phyloP scores from a whole-genome alignment of 2,113 vertebrate genomes.

The Antechinus stuartii region DNA sequence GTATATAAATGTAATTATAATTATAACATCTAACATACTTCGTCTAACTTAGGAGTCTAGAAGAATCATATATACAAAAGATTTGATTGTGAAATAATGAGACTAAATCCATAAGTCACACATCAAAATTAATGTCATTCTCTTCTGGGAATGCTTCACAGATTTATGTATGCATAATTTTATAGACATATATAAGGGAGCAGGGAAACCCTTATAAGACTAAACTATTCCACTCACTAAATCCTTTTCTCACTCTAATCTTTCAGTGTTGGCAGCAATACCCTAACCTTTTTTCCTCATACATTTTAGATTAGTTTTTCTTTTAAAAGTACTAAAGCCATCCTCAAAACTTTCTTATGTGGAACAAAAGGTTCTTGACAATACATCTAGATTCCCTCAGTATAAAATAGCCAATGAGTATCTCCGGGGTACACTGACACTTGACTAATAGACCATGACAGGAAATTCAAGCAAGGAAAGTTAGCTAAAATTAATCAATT shows the following conservation, averaged over 20 bases:
- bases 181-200: background rate
- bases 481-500: background rate
- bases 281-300: too few species aligned
- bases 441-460: background rate
- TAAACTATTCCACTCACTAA: background rate
- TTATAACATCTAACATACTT: background rate
- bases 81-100: background rate
- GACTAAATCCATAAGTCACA: conserved; percentile 12
- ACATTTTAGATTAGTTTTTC: too few species aligned
- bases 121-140: background rate
- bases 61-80: background rate
- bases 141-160: background rate
- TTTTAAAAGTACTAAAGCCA: too few species aligned
- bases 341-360: too few species aligned
- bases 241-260: background rate
- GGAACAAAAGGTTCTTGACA: too few species aligned
- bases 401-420: background rate
- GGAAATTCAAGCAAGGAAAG: background rate
- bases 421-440: background rate
- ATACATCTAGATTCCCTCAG: too few species aligned
- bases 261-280: background rate
- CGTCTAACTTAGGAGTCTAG: background rate
- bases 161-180: conserved; percentile 35
- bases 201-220: too few species aligned
- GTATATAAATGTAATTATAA: background rate